These are phyloP conservation scores for Drosophila sproati DNA, from an alignment of 1,140 invertebrate species.

Conservation along the genomic window DNA sequence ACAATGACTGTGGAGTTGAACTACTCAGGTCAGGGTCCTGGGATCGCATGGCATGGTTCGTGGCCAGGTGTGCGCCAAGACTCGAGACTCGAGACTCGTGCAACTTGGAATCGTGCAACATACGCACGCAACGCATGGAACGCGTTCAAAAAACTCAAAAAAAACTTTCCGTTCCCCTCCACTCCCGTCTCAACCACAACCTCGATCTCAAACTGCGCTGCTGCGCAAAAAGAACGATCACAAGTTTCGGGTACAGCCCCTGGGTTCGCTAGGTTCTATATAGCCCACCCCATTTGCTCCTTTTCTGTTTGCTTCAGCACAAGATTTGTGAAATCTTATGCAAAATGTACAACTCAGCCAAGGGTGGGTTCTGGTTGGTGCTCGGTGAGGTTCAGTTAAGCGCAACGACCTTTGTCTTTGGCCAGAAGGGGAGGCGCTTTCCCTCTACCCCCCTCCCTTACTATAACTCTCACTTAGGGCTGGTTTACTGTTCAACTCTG, in stretches of 20 bases:
- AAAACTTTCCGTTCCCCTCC: neutral
- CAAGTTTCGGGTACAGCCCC: slow-evolving; percentile 57
- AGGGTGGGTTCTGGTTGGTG: slow-evolving; percentile 40
- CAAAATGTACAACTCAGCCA: slow-evolving; percentile 47
- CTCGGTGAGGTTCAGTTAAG: slow-evolving; percentile 57
- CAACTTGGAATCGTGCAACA: slow-evolving; percentile 33
- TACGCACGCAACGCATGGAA: slow-evolving; percentile 31
- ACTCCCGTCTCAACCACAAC: neutral
- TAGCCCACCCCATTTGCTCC: slow-evolving; percentile 50
- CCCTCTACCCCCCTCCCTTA: slow-evolving; percentile 20
- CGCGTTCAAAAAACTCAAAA: slow-evolving; percentile 30
- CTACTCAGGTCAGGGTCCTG: slow-evolving; percentile 37
- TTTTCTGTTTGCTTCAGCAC: neutral
- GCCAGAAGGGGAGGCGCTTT: slow-evolving; percentile 49
- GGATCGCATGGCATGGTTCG: slow-evolving; percentile 69
- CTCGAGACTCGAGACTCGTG: slow-evolving; percentile 32
- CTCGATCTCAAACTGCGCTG: slow-evolving; percentile 16
- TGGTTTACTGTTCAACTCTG: slow-evolving; percentile 23
- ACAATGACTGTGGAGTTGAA: neutral
- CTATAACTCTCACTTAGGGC: neutral
- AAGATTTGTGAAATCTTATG: slow-evolving; percentile 52
- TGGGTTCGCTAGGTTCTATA: slow-evolving; percentile 19
- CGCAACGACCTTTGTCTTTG: slow-evolving; percentile 72
- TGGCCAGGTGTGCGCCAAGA: slow-evolving; percentile 78
- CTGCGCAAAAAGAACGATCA: slow-evolving; percentile 74